Base-by-base conservation (phyloP, 2,888 invertebrate species). In the Antheraea yamamai region DNA sequence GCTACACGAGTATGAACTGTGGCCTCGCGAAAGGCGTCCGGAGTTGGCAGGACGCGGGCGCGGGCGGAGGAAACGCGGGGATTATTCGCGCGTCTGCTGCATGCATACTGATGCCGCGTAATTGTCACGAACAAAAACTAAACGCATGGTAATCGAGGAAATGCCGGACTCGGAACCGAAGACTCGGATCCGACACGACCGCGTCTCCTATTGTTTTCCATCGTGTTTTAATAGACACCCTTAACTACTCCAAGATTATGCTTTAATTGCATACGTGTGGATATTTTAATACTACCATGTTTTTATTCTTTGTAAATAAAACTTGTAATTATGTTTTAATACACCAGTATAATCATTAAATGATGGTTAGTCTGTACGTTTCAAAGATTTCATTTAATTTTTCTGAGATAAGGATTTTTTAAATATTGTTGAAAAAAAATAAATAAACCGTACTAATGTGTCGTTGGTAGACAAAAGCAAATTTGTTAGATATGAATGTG, bases 51-150 rank as follows among this genome's bases (percentile, higher is more conserved):
- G 76, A 81, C 12, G 47, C 47, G 47, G 47, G 0, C 47, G 81
- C 76, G 78, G 79, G 85, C 77, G 80, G 80, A 78, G 80, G 77
- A 81, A 79, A 79, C 74, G 75, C 75, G 78, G 18, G 64, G 78
- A 79, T 80, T 77, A 79, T 78, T 78, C 78, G 80, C 82, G 82
- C 83, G 82, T 80, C 86, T 85, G 87, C 89, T 86, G 86, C 90
- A 83, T 90, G 93, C 92, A 93, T 92, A 91, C 92, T 89, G 92
- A 92, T 92, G 90, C 87, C 85, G 84, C 84, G 88, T 91, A 92
- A 92, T 93, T 91, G 90, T 87, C 84, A 83, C 84, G 79, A 47
- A 83, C 91, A 93, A 93, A 93, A 93, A 93, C 89, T 84, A 83
- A 87, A 84, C 89, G 91, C 89, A 91, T 89, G 88, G 87, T 89